These are phyloP conservation scores for Hylaeus volcanicus DNA, from an alignment of 1,140 invertebrate species.

Conservation along the genomic window DNA sequence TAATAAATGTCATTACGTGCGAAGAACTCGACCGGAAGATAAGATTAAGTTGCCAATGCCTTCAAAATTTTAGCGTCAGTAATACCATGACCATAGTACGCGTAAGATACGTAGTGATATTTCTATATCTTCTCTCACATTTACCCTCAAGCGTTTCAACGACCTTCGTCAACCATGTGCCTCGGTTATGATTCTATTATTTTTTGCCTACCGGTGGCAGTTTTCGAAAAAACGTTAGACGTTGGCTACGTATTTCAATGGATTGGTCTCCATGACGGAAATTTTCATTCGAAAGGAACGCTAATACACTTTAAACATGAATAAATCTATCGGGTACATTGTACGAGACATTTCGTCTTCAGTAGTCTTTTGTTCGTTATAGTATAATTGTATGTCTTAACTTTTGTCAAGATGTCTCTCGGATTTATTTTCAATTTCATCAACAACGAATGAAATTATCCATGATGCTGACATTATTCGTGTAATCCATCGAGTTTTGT, in stretches of 20 bases:
- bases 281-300: background rate
- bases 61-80: constrained; percentile 70
- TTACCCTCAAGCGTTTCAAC: constrained; percentile 13
- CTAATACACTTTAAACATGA: background rate
- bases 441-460: constrained; percentile 33
- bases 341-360: background rate
- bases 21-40: constrained; percentile 10
- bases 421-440: constrained; percentile 22
- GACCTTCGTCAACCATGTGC: background rate
- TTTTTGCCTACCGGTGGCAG: constrained; percentile 52
- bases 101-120: constrained; percentile 72
- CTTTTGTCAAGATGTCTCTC: background rate
- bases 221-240: constrained; percentile 34
- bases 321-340: background rate
- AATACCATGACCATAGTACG: constrained; percentile 52
- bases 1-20: background rate
- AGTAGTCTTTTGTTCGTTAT: background rate
- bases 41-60: constrained; percentile 73
- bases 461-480: too few species aligned
- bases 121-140: constrained; percentile 21
- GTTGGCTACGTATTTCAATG: background rate
- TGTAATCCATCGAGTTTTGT: too few species aligned
- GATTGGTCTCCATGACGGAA: constrained; percentile 4
- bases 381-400: constrained; percentile 5
- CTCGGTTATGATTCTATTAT: background rate